Percentiles rank a stretch among this genome's conserved stretches.
phyloP scores from a whole-genome alignment of 2,888 invertebrate genomes.

The Argyresthia albistria region DNA sequence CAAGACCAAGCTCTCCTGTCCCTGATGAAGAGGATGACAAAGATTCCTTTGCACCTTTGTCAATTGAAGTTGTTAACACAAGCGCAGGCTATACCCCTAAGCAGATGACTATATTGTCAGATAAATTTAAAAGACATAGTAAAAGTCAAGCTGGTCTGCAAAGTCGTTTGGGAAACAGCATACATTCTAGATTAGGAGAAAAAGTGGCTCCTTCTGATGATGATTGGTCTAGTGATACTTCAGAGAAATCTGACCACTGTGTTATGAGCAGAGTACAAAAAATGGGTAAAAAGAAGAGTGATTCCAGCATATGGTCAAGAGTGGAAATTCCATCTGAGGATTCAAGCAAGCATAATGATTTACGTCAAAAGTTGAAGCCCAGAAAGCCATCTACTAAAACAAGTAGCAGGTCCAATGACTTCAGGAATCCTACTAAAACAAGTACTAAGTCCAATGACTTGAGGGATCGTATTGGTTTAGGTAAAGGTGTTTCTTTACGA shows the following conservation, averaged over 20 bases:
- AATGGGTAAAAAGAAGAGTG: slow-evolving; percentile 38
- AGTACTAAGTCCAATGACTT: slow-evolving; percentile 37
- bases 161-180: slow-evolving; percentile 16
- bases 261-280: slow-evolving; percentile 69
- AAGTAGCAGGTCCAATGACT: slow-evolving; percentile 32
- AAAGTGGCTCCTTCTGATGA: slow-evolving; percentile 23
- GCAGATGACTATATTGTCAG: slow-evolving; percentile 40
- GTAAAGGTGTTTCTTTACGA: slow-evolving; percentile 24
- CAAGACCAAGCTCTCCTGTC: slow-evolving; percentile 27
- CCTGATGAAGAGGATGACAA: slow-evolving; percentile 16
- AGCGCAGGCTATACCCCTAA: slow-evolving; percentile 33
- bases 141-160: slow-evolving; percentile 12
- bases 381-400: slow-evolving; percentile 36
- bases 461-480: slow-evolving; percentile 9
- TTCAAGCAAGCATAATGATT: slow-evolving; percentile 31
- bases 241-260: background rate
- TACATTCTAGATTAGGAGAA: slow-evolving; percentile 48
- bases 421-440: slow-evolving; percentile 35
- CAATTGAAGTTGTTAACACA: slow-evolving; percentile 54
- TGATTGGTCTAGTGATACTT: background rate
- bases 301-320: slow-evolving; percentile 72
- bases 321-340: slow-evolving; percentile 42
- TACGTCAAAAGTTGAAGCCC: slow-evolving; percentile 46
- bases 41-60: slow-evolving; percentile 46
- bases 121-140: slow-evolving; percentile 43